These are phyloP conservation scores for Carassius carassius DNA, from an alignment of 2,113 vertebrate species.

Conservation along the genomic window DNA sequence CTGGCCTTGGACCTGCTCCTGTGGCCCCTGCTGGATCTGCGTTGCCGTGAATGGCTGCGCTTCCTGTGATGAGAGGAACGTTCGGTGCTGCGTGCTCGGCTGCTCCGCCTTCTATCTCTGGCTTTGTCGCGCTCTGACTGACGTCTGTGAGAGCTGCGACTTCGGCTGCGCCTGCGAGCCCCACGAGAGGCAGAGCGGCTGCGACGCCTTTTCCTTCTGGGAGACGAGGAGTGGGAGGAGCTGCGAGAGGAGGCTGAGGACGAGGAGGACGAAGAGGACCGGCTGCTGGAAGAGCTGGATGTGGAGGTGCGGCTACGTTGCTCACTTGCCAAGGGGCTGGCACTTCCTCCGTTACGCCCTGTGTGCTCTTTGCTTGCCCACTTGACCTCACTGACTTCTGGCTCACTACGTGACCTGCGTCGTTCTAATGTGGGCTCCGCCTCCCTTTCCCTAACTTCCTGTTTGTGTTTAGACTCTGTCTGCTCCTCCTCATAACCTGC, in stretches of 20 bases:
- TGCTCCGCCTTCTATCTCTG: constrained; percentile 83
- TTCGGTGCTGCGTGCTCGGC: constrained; percentile 79
- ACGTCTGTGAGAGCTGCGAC: constrained; percentile 82
- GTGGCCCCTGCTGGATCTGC: constrained; percentile 73
- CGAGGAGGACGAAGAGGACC: constrained; percentile 87
- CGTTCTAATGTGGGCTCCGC: constrained; percentile 84
- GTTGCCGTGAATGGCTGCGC: constrained; percentile 75
- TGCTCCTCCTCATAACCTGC: constrained; percentile 86
- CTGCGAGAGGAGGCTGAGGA: constrained; percentile 89
- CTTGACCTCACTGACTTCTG: constrained; percentile 80
- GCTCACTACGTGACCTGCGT: constrained; percentile 87
- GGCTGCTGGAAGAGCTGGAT: constrained; percentile 76
- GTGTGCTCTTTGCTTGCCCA: constrained; percentile 82
- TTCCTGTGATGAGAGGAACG: constrained; percentile 80
- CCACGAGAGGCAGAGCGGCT: constrained; percentile 81
- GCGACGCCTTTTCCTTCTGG: constrained; percentile 84
- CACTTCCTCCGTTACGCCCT: constrained; percentile 73
- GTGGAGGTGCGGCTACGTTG: constrained; percentile 75
- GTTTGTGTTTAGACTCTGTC: constrained; percentile 80
- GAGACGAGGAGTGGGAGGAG: constrained; percentile 76
- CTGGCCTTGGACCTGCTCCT: constrained; percentile 84
- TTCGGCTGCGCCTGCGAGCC: constrained; percentile 80
- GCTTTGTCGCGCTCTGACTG: constrained; percentile 81
- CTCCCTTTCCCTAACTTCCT: constrained; percentile 88
- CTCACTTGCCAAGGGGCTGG: constrained; percentile 18